Conservation (phyloP, 1,140 invertebrate species). For the Drosophila rufa region DNA sequence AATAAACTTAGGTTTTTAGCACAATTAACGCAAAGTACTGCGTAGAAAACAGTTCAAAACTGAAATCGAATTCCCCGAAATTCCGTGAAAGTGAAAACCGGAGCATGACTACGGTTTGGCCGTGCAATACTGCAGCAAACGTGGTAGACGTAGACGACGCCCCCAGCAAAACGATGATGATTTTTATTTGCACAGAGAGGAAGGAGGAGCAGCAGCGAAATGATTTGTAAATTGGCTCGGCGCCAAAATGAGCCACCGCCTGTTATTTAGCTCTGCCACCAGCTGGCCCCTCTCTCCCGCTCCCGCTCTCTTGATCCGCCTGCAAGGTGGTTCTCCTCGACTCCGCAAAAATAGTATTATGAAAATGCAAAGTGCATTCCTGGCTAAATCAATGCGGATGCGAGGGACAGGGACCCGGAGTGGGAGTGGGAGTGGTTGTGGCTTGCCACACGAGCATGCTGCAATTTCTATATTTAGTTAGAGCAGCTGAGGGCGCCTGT, state of each 20-base stretch:
- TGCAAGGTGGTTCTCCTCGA: constrained; percentile 52
- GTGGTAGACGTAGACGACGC: constrained; percentile 31
- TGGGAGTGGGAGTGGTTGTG: constrained; percentile 11
- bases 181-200: constrained; percentile 24
- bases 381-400: constrained; percentile 51
- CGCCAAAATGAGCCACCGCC: constrained; percentile 44
- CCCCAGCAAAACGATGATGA: constrained; percentile 25
- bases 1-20: neutral
- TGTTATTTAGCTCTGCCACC: constrained; percentile 17
- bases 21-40: neutral
- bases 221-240: constrained; percentile 39
- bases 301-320: neutral
- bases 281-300: constrained; percentile 13
- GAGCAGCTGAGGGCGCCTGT: constrained; percentile 45
- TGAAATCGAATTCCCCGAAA: neutral
- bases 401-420: neutral
- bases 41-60: neutral
- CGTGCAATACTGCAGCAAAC: constrained; percentile 17
- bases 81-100: constrained; percentile 31
- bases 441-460: constrained; percentile 26
- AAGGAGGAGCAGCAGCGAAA: constrained; percentile 1
- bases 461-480: constrained; percentile 59
- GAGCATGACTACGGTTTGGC: constrained; percentile 9
- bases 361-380: constrained; percentile 57
- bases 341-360: constrained; percentile 32